Evolutionary conservation across 2,113 vertebrate genomes (phyloP).

Genomic region (Thalassarche chlororhynchos): DNA sequence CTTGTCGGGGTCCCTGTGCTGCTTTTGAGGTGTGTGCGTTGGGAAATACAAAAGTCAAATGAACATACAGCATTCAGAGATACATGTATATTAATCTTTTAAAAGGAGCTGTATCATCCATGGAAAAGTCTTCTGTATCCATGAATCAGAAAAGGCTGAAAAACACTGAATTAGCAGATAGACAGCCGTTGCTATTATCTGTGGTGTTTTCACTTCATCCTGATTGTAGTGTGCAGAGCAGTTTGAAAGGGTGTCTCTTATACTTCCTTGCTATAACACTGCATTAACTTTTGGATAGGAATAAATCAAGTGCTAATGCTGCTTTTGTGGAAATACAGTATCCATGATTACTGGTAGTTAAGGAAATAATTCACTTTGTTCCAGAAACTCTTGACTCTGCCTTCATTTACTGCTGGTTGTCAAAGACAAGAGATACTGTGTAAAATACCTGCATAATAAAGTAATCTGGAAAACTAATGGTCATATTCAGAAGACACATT

Average conservation of each 20-base stretch:
- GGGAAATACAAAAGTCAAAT: neutral
- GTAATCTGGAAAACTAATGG: neutral
- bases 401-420: neutral
- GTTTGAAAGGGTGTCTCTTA: neutral
- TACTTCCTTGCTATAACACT: neutral
- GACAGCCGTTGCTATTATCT: neutral
- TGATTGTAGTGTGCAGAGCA: neutral
- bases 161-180: neutral
- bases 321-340: neutral
- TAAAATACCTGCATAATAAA: constrained; percentile 12
- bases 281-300: neutral
- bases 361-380: neutral
- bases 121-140: neutral
- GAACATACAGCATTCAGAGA: neutral
- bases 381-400: neutral
- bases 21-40: neutral
- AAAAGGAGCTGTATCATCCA: neutral
- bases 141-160: neutral
- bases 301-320: neutral
- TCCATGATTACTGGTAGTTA: neutral
- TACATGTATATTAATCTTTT: neutral
- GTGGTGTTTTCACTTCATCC: neutral
- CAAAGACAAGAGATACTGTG: neutral
- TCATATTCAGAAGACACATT: neutral
- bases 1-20: neutral